These are phyloP conservation scores for Hypotaenidia okinawae DNA, from an alignment of 2,797 vertebrate species.

Conservation along the genomic window DNA sequence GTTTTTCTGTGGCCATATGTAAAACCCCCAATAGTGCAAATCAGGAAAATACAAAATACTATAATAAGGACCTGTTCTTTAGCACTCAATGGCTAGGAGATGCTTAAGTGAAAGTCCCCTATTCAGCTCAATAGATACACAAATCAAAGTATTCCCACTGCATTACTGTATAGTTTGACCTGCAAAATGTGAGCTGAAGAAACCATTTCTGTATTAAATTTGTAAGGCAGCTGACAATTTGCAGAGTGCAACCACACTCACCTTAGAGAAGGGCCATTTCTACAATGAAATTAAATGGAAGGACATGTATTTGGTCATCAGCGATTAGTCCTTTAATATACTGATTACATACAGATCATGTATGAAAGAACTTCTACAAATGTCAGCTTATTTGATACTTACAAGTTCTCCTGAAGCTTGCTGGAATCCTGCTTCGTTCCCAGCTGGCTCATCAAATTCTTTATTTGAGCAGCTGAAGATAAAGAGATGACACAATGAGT, in stretches of 20 bases:
- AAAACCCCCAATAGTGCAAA: background rate
- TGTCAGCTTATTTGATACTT: conserved; percentile 67
- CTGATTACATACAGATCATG: background rate
- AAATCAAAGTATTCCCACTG: background rate
- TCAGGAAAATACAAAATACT: background rate
- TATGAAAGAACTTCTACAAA: background rate
- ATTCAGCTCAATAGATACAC: background rate
- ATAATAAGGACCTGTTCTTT: background rate
- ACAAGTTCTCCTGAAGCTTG: conserved; percentile 93
- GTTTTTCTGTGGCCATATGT: background rate
- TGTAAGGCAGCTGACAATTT: background rate
- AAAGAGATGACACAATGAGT: conserved; percentile 33
- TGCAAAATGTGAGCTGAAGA: background rate
- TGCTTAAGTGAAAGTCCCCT: background rate
- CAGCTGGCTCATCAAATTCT: conserved; percentile 92
- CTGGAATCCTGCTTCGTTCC: conserved; percentile 92
- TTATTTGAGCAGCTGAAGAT: conserved; percentile 90
- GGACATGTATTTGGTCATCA: background rate
- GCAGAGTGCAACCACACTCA: background rate
- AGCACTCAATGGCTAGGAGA: background rate
- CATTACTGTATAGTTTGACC: rapidly evolving
- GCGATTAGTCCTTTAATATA: conserved; percentile 1
- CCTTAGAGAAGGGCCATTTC: background rate
- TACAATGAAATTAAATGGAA: background rate
- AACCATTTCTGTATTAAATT: background rate